Evolutionary conservation across 2,888 invertebrate genomes (phyloP), one percentile per base, ranked within the genome.

Genomic region (Idaea straminata): DNA sequence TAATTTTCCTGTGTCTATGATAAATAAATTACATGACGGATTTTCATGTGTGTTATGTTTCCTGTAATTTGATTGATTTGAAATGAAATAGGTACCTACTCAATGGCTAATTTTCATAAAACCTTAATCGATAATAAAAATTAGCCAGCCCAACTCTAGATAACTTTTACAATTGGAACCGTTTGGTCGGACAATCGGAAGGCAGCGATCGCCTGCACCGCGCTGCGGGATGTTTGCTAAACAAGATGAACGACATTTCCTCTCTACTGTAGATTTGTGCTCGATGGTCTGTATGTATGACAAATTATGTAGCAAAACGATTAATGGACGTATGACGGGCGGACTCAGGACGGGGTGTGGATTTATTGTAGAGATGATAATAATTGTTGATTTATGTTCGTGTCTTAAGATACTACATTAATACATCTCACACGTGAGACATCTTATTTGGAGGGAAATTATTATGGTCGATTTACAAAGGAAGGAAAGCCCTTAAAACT

Each of bases 271-370:
- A 61, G 71, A 74, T 67, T 77, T 79, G 75, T 78, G 81, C 81
- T 79, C 77, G 83, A 85, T 81, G 79, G 85, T 86, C 85, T 83
- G 84, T 82, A 79, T 77, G 76, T 79, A 80, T 88, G 88, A 89
- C 89, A 88, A 88, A 88, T 88, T 85, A 84, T 83, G 77, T 73
- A 74, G 80, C 77, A 77, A 74, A 77, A 79, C 84, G 88, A 89
- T 88, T 88, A 88, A 88, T 88, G 87, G 83, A 79, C 70, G 71
- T 74, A 79, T 81, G 83, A 82, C 81, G 25, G 25, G 3, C 25
- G 25, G 1, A 25, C 25, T 25, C 25, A 25, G 25, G 25, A 25
- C 25, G 81, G 73, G 74, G 73, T 76, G 79, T 78, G 80, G 83
- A 85, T 84, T 85, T 86, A 85, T 84, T 85, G 83, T 84, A 77